Conservation (phyloP, 2,888 invertebrate genomes). For the Periphyllus acericola region DNA sequence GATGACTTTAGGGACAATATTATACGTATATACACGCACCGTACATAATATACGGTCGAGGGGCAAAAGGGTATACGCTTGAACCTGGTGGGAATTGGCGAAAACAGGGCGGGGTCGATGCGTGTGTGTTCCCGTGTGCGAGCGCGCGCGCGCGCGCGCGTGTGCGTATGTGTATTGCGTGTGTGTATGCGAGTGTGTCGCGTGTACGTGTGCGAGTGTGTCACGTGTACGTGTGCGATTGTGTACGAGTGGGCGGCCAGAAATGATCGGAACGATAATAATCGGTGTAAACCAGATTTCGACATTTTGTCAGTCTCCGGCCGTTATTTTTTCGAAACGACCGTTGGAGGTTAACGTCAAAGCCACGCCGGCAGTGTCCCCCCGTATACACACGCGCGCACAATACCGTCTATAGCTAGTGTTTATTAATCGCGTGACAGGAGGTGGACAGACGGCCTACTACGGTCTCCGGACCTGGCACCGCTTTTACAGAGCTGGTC, state of each 20-base stretch:
- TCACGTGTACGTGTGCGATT: not conserved
- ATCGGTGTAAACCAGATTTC: not conserved
- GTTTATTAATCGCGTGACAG: conserved; percentile 15
- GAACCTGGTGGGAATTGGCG: not conserved
- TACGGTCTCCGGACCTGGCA: not conserved
- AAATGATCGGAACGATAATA: too few relatives aligned
- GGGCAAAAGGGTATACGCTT: not conserved
- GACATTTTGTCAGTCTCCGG: not conserved
- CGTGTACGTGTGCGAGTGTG: too few relatives aligned
- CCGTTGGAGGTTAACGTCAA: conserved; percentile 23
- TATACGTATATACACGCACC: not conserved
- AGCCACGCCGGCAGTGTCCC: conserved; percentile 17
- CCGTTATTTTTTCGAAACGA: not conserved
- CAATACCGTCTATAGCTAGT: too few relatives aligned
- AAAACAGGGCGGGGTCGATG: not conserved
- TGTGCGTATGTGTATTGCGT: not conserved
- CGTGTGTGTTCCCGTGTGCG: too few relatives aligned
- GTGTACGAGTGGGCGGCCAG: not conserved
- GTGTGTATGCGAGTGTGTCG: not conserved
- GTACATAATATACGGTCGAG: not conserved
- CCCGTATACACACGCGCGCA: not conserved
- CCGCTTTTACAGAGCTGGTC: not conserved
- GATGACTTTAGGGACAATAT: conserved; percentile 15
- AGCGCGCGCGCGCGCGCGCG: too few relatives aligned
- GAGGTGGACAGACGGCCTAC: not conserved